These are phyloP conservation scores for Scleropages formosus DNA, from an alignment of 2,797 vertebrate genomes.

Conservation along the genomic window DNA sequence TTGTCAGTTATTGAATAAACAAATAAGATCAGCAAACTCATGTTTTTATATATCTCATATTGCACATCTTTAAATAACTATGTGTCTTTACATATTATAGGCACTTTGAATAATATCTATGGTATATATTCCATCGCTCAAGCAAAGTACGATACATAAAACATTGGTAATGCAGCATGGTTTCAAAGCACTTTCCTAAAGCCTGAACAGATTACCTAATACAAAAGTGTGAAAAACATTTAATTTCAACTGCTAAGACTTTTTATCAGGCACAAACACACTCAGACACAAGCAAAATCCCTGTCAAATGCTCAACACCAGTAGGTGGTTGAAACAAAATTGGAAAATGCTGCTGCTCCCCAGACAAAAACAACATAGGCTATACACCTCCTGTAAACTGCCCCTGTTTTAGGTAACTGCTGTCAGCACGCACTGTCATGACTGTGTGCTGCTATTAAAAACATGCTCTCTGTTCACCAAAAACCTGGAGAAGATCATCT, in stretches of 20 bases:
- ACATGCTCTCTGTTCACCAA: neutral
- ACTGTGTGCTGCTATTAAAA: neutral
- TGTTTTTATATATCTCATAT: too few species aligned
- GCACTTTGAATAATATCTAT: neutral
- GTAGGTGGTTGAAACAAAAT: neutral
- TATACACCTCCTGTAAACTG: neutral
- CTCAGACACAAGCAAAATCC: constrained; percentile 18
- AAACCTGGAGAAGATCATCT: neutral
- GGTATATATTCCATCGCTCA: neutral
- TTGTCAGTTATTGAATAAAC: neutral
- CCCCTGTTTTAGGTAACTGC: constrained; percentile 13
- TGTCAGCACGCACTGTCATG: neutral
- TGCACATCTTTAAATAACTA: too few species aligned
- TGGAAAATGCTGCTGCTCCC: neutral
- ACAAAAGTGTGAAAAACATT: neutral
- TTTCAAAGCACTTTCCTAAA: constrained; percentile 7
- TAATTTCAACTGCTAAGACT: constrained; percentile 30
- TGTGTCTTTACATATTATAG: neutral
- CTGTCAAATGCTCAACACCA: constrained; percentile 18
- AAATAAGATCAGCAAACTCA: neutral
- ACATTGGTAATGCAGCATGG: neutral
- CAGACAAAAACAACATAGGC: neutral
- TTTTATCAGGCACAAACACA: neutral
- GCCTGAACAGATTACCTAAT: constrained; percentile 1
- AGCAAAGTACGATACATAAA: neutral